These are phyloP conservation scores for Diachrysia chrysitis DNA, from an alignment of 2,888 invertebrate species.

Conservation along the genomic window DNA sequence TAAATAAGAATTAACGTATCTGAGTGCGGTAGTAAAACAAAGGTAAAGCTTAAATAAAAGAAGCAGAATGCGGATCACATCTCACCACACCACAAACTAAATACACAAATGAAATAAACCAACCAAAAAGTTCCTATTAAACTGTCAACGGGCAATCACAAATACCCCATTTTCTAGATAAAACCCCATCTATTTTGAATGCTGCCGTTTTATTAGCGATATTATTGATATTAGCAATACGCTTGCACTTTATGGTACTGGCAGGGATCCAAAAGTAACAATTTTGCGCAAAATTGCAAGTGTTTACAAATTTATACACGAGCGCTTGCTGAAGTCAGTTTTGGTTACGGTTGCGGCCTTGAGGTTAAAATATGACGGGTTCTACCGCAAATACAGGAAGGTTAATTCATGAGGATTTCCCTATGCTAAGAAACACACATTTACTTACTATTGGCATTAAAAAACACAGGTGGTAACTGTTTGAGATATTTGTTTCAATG, in stretches of 20 bases:
- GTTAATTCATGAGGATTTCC: neutral
- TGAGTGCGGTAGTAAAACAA: too few species aligned
- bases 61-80: neutral
- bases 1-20: too few species aligned
- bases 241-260: slow-evolving; percentile 47
- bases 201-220: slow-evolving; percentile 49
- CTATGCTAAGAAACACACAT: neutral
- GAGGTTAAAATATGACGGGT: slow-evolving; percentile 4
- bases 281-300: slow-evolving; percentile 62
- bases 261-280: slow-evolving; percentile 52
- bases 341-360: slow-evolving; percentile 24
- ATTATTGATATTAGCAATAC: slow-evolving; percentile 57
- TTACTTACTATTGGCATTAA: too few species aligned
- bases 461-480: too few species aligned
- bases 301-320: slow-evolving; percentile 55
- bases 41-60: too few species aligned
- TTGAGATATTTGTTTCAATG: too few species aligned
- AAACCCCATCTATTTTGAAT: slow-evolving; percentile 44
- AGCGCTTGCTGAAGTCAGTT: slow-evolving; percentile 27
- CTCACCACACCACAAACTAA: neutral
- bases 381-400: neutral
- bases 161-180: neutral
- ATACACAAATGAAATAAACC: neutral
- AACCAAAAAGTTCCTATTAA: neutral
- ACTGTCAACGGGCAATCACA: slow-evolving; percentile 9